Percentiles rank a stretch among this genome's conserved stretches.
Evolutionary conservation across 2,113 vertebrate species (phyloP).

Genomic region (Oreochromis spilurus): DNA sequence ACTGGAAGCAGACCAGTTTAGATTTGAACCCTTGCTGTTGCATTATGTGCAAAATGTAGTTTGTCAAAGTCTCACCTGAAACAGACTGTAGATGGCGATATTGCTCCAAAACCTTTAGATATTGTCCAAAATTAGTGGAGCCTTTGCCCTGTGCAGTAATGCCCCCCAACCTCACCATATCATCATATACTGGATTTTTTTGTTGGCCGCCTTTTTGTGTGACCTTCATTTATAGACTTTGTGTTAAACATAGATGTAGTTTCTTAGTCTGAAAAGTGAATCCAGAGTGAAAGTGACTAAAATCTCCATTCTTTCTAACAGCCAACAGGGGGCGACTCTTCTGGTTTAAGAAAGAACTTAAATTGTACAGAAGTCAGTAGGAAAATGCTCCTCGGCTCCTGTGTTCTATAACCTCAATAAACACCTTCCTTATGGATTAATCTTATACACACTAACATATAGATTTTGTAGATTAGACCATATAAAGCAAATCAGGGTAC

Average conservation of each 20-base stretch:
- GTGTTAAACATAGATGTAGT: not conserved
- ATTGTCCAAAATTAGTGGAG: not conserved
- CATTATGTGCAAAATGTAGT: not conserved
- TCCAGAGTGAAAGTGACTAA: accelerated
- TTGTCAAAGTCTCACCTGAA: not conserved
- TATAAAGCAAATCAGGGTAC: not conserved
- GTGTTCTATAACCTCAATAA: not conserved
- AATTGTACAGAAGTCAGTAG: not conserved
- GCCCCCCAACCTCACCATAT: not conserved
- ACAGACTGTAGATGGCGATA: not conserved
- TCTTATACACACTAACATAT: not conserved
- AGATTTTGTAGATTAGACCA: not conserved
- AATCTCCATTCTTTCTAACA: not conserved
- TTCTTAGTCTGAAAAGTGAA: not conserved
- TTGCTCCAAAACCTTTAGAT: not conserved
- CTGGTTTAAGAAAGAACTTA: not conserved
- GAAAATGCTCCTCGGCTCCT: not conserved
- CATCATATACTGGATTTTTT: not conserved
- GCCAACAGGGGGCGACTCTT: not conserved
- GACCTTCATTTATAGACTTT: not conserved
- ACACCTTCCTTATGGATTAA: not conserved
- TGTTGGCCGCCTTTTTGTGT: not conserved
- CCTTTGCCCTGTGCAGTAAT: not conserved
- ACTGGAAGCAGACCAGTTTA: not conserved
- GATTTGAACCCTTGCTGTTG: not conserved